Percentiles rank a stretch among this genome's conserved stretches.
phyloP scores from a whole-genome alignment of 1,140 invertebrate genomes.

The Apocrypta bakeri region DNA sequence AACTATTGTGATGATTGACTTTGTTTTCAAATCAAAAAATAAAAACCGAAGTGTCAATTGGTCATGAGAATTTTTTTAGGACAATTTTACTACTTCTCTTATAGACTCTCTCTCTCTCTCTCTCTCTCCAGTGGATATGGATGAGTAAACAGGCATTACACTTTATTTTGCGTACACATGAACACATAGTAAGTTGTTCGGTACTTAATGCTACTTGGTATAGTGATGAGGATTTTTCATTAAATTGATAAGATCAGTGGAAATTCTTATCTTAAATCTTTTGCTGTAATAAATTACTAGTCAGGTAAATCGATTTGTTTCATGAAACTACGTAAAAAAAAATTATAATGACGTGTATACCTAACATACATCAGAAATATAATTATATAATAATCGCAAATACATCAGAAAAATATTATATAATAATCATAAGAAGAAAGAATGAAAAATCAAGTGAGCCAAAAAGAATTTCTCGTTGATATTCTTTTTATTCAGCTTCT shows the following conservation, averaged over 20 bases:
- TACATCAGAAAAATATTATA: constrained; percentile 40
- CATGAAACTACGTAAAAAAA: constrained; percentile 12
- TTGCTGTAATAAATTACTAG: constrained; percentile 49
- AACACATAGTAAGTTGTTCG: constrained; percentile 13
- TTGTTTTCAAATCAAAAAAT: constrained; percentile 31
- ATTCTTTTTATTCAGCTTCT: constrained; percentile 44
- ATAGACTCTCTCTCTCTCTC: not conserved
- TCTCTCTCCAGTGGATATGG: not conserved
- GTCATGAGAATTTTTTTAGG: constrained; percentile 31
- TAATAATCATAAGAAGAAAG: constrained; percentile 30
- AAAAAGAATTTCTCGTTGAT: constrained; percentile 37
- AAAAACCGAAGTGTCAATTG: constrained; percentile 30
- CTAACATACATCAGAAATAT: constrained; percentile 37
- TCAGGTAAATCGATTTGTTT: constrained; percentile 41
- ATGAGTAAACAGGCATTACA: constrained; percentile 13
- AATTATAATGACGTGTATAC: constrained; percentile 45
- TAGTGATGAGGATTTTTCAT: constrained; percentile 35
- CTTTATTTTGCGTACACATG: constrained; percentile 37
- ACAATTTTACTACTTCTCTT: constrained; percentile 8
- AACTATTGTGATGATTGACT: constrained; percentile 29
- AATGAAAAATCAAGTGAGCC: constrained; percentile 14
- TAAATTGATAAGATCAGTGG: constrained; percentile 26
- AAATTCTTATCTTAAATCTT: constrained; percentile 35
- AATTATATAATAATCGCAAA: constrained; percentile 38
- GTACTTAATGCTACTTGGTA: constrained; percentile 39